Evolutionary conservation across 2,113 vertebrate genomes (phyloP).

Genomic region (Semicossyphus pulcher): DNA sequence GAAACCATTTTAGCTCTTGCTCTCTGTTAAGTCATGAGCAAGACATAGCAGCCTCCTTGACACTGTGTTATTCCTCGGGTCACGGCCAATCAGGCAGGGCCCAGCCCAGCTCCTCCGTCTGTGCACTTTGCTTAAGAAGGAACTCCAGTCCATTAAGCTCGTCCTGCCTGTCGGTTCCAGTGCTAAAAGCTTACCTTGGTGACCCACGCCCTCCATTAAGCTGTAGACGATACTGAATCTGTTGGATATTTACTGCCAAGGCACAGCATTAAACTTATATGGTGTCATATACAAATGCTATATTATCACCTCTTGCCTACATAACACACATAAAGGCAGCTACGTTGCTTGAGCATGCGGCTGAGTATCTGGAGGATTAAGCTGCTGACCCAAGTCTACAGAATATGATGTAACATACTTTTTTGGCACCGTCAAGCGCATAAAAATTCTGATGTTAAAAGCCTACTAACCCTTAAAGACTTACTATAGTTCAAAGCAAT

Average conservation of each 20-base stretch:
- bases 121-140: slow-evolving; percentile 58
- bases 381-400: slow-evolving; percentile 5
- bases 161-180: slow-evolving; percentile 35
- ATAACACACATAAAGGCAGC: slow-evolving; percentile 33
- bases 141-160: slow-evolving; percentile 65
- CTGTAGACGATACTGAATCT: slow-evolving; percentile 42
- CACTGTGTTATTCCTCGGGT: slow-evolving; percentile 46
- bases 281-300: slow-evolving; percentile 57
- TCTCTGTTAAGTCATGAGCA: slow-evolving; percentile 39
- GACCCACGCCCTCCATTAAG: slow-evolving; percentile 66
- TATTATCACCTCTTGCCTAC: slow-evolving; percentile 43
- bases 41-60: slow-evolving; percentile 48
- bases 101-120: slow-evolving; percentile 25
- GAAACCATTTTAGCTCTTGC: slow-evolving; percentile 10
- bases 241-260: slow-evolving; percentile 60
- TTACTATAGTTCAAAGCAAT: background rate
- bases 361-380: background rate
- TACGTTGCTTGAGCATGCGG: slow-evolving; percentile 16
- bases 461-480: background rate
- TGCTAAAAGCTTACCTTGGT: slow-evolving; percentile 70
- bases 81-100: slow-evolving; percentile 36
- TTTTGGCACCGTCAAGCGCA: background rate
- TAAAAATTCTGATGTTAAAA: background rate
- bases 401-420: background rate
- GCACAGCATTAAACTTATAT: slow-evolving; percentile 60